Evolutionary conservation across 2,113 vertebrate species (phyloP).

Genomic region (Platysteira castanea): DNA sequence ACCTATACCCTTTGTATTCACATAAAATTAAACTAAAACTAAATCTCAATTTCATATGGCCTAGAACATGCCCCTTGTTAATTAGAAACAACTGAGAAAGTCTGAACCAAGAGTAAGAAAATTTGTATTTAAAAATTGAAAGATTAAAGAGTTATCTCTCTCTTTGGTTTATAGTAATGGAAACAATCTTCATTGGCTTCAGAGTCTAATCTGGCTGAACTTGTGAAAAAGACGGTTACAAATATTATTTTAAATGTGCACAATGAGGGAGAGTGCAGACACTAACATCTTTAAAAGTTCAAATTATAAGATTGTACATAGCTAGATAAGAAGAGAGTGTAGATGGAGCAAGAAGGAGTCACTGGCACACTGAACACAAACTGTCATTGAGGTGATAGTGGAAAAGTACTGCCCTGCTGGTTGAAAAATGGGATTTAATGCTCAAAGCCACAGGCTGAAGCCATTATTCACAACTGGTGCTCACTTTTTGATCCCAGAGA

Average conservation of each 20-base stretch:
- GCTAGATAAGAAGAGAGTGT: not conserved
- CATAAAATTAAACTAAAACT: constrained; percentile 37
- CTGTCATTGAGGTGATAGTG: constrained; percentile 16
- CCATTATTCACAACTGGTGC: constrained; percentile 32
- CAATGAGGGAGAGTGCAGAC: not conserved
- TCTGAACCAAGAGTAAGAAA: constrained; percentile 30
- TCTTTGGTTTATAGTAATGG: constrained; percentile 31
- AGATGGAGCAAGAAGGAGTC: not conserved
- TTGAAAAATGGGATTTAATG: constrained; percentile 45
- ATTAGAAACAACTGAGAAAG: constrained; percentile 28
- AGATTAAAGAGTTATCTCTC: constrained; percentile 39
- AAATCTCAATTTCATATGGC: constrained; percentile 22
- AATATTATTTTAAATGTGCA: constrained; percentile 12
- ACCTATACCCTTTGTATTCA: not conserved
- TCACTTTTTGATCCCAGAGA: constrained; percentile 38
- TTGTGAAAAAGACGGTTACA: constrained; percentile 12
- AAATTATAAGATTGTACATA: not conserved
- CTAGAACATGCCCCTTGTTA: constrained; percentile 8
- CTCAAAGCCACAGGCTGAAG: constrained; percentile 43
- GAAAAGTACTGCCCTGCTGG: constrained; percentile 29
- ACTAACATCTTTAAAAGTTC: constrained; percentile 9
- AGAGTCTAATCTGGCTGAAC: constrained; percentile 3
- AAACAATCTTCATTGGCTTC: constrained; percentile 13
- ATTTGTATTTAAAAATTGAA: constrained; percentile 47
- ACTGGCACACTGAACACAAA: not conserved